Base-by-base conservation (phyloP, 1,140 invertebrate species). In the Cydia pomonella region DNA sequence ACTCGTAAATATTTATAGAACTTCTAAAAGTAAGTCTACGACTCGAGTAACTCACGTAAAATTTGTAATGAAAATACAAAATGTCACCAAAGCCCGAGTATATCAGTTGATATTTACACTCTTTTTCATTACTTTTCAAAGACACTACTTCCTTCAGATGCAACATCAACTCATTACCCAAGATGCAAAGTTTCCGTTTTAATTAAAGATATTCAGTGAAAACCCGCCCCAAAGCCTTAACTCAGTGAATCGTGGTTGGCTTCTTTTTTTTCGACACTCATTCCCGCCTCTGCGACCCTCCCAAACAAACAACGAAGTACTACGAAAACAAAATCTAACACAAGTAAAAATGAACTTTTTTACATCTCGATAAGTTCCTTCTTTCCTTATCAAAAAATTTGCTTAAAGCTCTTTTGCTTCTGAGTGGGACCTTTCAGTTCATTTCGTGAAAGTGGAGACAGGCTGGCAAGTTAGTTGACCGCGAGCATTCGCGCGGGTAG, bases 211-310 rank as follows among this genome's bases (percentile, higher is more conserved):
- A 88, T 87, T 90, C 84, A 79, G 82, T 83, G 76, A 80, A 87
- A 87, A 87, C 90, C 87, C 90, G 89, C 90, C 89, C 90, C 83
- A 84, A 86, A 90, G 84, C 88, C 87, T 90, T 90, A 87, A 89
- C 85, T 91, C 87, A 90, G 80, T 88, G 90, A 91, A 87, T 90
- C 89, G 88, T 87, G 90, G 90, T 92, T 92, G 90, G 90, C 84
- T 92, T 92, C 91, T 92, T 92, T 92, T 92, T 92, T 92, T 92
- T 90, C 85, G 81, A 85, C 86, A 89, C 85, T 91, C 90, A 92
- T 92, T 92, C 90, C 90, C 90, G 90, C 90, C 90, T 91, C 89
- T 90, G 87, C 78, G 89, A 84, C 89, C 90, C 90, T 90, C 90
- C 90, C 90, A 92, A 92, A 92, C 89, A 92, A 92, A 92, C 87